phyloP scores from a whole-genome alignment of 2,888 invertebrate genomes.

The Neoitamus cyanurus region DNA sequence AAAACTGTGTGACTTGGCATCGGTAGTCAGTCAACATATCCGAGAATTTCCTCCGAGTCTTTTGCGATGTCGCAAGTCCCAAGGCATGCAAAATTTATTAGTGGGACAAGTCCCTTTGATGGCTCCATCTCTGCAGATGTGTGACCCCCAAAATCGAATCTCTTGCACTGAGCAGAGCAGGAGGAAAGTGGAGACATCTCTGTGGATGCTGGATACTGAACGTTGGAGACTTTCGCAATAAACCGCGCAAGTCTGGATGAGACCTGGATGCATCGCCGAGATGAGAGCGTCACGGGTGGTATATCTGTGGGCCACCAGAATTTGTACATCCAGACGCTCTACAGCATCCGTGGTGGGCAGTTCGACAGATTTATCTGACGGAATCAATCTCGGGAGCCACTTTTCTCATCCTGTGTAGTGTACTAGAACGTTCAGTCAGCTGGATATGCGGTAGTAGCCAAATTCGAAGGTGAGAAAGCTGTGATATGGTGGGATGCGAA shows the following conservation, averaged over 20 bases:
- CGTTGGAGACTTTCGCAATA: constrained; percentile 9
- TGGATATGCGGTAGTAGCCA: neutral
- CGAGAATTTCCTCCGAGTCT: neutral
- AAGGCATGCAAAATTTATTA: constrained; percentile 23
- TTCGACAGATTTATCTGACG: neutral
- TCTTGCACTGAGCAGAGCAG: neutral
- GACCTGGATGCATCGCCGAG: neutral
- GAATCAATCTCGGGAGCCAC: neutral
- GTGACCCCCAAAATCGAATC: constrained; percentile 8
- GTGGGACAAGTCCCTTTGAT: neutral
- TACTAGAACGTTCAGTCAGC: neutral
- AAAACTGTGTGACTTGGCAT: neutral
- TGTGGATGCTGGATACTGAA: neutral
- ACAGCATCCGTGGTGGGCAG: neutral
- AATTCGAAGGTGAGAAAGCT: neutral
- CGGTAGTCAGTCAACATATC: neutral
- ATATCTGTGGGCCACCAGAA: constrained; percentile 22
- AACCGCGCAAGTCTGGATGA: constrained; percentile 4
- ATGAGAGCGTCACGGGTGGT: constrained; percentile 15
- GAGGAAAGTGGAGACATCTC: constrained; percentile 10
- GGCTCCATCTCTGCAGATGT: constrained; percentile 1
- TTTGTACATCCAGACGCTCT: constrained; percentile 27
- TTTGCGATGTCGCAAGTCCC: neutral
- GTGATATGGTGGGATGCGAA: neutral
- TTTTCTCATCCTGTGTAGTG: neutral